Percentiles rank a stretch among this genome's conserved stretches.
phyloP scores from a whole-genome alignment of 1,140 invertebrate species.

The Lethocerus indicus region DNA sequence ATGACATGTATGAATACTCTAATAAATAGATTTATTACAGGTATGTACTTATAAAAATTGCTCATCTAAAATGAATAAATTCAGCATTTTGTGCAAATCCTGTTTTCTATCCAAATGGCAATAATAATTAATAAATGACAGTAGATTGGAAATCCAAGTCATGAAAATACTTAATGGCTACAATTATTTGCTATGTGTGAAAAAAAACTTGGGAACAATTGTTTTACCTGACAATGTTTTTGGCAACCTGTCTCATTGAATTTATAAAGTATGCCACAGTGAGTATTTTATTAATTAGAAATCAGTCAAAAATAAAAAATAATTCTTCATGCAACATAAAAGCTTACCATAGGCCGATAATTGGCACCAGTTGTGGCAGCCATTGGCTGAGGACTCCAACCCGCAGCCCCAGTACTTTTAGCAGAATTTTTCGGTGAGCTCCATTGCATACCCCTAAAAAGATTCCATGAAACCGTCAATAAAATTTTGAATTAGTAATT shows the following conservation, averaged over 20 bases:
- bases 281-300: not conserved
- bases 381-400: slow-evolving; percentile 71
- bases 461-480: slow-evolving; percentile 10
- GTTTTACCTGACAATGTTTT: slow-evolving; percentile 3
- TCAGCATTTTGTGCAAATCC: too few relatives aligned
- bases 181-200: too few relatives aligned
- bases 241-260: too few relatives aligned
- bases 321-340: not conserved
- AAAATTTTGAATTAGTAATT: too few relatives aligned
- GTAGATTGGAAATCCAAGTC: too few relatives aligned
- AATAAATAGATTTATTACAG: too few relatives aligned
- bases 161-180: too few relatives aligned
- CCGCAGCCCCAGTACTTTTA: slow-evolving; percentile 43
- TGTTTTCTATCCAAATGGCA: too few relatives aligned
- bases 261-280: not conserved
- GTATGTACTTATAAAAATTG: too few relatives aligned
- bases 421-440: slow-evolving; percentile 69
- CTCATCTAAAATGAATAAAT: too few relatives aligned
- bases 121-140: too few relatives aligned
- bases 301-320: not conserved
- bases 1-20: too few relatives aligned
- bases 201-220: not conserved
- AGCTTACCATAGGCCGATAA: slow-evolving; percentile 57
- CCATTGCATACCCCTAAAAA: slow-evolving; percentile 56
- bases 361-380: slow-evolving; percentile 66